Conservation (phyloP, 2,888 invertebrate genomes). For the Thelaira solivaga region DNA sequence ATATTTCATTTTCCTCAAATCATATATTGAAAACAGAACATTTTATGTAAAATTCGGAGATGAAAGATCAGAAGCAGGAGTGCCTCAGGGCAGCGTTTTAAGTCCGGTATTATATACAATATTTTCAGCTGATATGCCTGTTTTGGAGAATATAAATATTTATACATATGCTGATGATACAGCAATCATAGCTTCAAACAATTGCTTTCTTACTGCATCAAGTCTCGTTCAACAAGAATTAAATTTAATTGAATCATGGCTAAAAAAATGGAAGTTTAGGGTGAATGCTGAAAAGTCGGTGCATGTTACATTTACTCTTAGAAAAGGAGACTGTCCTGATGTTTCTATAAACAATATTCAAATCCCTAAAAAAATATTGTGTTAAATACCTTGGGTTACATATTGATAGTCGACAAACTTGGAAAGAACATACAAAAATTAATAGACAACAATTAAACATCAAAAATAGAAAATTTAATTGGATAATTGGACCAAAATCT, state of each 20-base stretch:
- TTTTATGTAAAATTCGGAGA: too few species aligned
- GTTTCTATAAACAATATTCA: background rate
- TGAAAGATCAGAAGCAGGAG: too few species aligned
- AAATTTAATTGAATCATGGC: too few species aligned
- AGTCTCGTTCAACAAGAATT: background rate
- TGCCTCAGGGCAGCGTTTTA: too few species aligned
- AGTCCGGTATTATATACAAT: too few species aligned
- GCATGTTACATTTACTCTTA: background rate
- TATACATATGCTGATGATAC: background rate
- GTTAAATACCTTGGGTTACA: background rate
- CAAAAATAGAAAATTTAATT: background rate
- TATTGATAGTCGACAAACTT: background rate
- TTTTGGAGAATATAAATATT: too few species aligned
- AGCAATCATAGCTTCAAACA: background rate
- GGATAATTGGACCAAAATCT: background rate
- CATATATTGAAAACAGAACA: too few species aligned
- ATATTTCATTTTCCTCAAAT: too few species aligned
- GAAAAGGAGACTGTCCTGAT: background rate
- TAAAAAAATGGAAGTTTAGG: too few species aligned
- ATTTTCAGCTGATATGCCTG: too few species aligned
- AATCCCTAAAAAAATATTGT: background rate
- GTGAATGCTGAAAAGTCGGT: too few species aligned
- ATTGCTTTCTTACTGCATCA: background rate
- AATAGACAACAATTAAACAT: background rate
- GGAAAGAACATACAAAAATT: background rate